Base-by-base conservation (phyloP, 2,797 vertebrate species). In the Botia kubotai region DNA sequence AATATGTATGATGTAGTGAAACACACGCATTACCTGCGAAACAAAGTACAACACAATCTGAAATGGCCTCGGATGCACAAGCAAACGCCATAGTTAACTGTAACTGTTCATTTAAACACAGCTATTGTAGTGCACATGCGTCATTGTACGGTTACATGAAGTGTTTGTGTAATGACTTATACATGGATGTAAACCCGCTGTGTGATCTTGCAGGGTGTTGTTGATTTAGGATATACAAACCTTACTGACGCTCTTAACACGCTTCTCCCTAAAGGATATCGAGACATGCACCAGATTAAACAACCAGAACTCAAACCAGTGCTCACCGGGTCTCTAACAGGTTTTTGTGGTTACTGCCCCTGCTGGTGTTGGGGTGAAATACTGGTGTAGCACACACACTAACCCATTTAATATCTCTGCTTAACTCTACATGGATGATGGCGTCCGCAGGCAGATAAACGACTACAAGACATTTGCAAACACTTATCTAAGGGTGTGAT, bases 261-360 rank as follows among this genome's bases (percentile, higher is more conserved):
- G 23, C 23, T 26, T 26, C 23, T 26, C 23, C 23, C 23, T 26
- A 26, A 26, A 26, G 23, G 23, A 26, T 26, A 26, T 26, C 23
- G 23, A 26, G 23, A 26, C 23, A 26, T 26, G 23, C 23, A 26
- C 23, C 23, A 26, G 23, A 26, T 26, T 26, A 26, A 26, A 26
- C 23, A 26, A 26, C 23, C 23, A 26, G 23, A 26, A 1, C 23
- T 26, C 23, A 26, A 26, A 26, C 23, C 23, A 26, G 23, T 26
- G 23, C 23, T 26, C 33, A 33, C 33, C 33, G 33, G 4, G 33
- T 33, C 33, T 12, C 11, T 62, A 1, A 0, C 4, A 26, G 19
- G 78, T 21, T 13, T 78, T 39, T 36, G 76, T 63, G 39, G 63
- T 79, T 63, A 74, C 33, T 79, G 81, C 71, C 81, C 21, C 81